Evolutionary conservation across 2,113 vertebrate genomes (phyloP).

Genomic region (Hemiprocne comata): DNA sequence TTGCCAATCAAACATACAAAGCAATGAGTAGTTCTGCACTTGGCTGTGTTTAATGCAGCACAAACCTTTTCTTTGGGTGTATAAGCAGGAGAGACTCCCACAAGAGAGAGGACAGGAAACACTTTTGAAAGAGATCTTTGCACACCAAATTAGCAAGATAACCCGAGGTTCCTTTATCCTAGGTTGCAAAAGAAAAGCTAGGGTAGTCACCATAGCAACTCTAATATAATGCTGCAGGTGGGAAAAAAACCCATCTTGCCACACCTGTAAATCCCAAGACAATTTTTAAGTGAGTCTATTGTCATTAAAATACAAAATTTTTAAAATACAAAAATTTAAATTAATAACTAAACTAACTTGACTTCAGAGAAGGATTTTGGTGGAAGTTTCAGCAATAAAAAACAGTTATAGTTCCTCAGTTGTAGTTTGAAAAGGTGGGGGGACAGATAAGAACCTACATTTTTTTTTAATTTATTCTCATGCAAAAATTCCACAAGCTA

Average conservation of each 20-base stretch:
- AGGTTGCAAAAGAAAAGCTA: neutral
- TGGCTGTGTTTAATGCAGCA: neutral
- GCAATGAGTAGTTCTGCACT: neutral
- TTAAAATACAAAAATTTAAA: neutral
- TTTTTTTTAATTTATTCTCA: neutral
- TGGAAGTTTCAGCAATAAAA: neutral
- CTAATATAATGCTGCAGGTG: neutral
- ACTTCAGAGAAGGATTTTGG: neutral
- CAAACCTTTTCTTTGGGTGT: neutral
- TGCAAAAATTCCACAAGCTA: constrained; percentile 50
- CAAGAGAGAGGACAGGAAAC: neutral
- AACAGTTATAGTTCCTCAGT: neutral
- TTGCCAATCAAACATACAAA: neutral
- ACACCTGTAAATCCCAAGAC: neutral
- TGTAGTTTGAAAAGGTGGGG: neutral
- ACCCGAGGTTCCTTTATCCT: neutral
- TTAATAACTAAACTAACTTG: neutral
- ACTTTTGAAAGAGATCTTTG: neutral
- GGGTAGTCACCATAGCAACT: neutral
- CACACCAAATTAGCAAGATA: neutral
- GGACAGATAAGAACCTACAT: neutral
- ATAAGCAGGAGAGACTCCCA: neutral
- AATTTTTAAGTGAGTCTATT: neutral
- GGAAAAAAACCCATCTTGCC: neutral
- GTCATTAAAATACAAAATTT: neutral